Percentiles rank a stretch among this genome's conserved stretches.
Conservation (phyloP, 2,797 vertebrate genomes). For the Hybognathus amarus region DNA sequence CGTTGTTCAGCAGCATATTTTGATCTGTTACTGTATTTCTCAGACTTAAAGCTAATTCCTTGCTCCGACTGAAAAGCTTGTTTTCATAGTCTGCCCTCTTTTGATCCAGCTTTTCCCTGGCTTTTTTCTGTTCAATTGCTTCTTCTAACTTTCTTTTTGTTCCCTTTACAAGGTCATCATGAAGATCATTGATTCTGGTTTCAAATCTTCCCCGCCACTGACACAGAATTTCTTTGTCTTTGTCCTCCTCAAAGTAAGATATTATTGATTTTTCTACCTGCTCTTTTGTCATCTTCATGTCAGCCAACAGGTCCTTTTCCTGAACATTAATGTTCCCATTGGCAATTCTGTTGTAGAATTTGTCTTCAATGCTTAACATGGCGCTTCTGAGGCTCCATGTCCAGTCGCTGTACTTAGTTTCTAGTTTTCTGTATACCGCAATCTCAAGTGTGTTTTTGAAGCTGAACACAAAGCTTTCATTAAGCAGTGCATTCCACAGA, state of each 20-base stretch:
- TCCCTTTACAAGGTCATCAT: neutral
- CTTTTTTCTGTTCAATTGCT: conserved; percentile 49
- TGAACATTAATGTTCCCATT: conserved; percentile 1
- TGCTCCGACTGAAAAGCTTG: conserved; percentile 59
- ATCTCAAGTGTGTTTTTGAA: conserved; percentile 26
- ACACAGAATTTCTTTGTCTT: conserved; percentile 20
- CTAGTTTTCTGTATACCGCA: neutral
- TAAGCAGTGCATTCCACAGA: neutral
- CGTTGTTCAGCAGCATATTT: conserved; percentile 47
- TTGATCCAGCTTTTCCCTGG: conserved; percentile 49
- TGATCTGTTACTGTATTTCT: conserved; percentile 51
- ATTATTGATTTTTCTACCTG: neutral
- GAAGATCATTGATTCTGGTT: conserved; percentile 10
- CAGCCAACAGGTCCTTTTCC: neutral
- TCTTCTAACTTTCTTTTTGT: neutral
- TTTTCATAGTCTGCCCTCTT: conserved; percentile 59
- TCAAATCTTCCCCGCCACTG: conserved; percentile 15
- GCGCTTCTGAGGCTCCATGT: neutral
- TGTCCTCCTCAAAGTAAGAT: conserved; percentile 7
- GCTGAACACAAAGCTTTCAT: conserved; percentile 28
- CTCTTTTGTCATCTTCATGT: neutral
- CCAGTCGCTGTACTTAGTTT: conserved; percentile 1
- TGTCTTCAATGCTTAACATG: neutral
- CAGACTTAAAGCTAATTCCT: conserved; percentile 59
- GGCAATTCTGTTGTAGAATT: neutral